Base-by-base conservation (phyloP, 2,888 invertebrate genomes). In the Boloria euphrosyne region DNA sequence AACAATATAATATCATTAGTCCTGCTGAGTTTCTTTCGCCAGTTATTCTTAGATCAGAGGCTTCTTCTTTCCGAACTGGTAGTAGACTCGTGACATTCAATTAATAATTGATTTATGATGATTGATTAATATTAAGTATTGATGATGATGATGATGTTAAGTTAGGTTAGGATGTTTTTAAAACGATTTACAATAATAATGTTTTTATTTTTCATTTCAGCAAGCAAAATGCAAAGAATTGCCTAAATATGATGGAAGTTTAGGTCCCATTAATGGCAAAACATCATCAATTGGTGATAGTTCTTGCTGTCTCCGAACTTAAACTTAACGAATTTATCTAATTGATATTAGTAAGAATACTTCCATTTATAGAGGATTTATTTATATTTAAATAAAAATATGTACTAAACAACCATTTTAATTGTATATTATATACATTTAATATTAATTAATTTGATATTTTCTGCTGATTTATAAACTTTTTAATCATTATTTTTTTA, bases 221-320 rank as follows among this genome's bases (percentile, higher is more conserved):
- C 97, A 97, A 94, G 97, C 97, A n/a, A 94, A 96, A 85, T 95
- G 95, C 90, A 96, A 96, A 90, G 97, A 96, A 86, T 85, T 96
- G 74, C 95, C 96, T 38, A 94, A 96, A 82, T 96, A 96, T 78
- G 96, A 96, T 76, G 93, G 94, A 58, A 95, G 94, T 78, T 89
- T 94, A 77, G 95, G 95, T 38, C 94, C 94, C 51, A 94, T 96
- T 76, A 95, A 95, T 77, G 95, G 95, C 47, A 94, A 95, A 80
- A 95, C 95, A 17, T 94, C 95, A 58, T 93, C 95, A 10, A 93
- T 95, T 49, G 94, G 94, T 65, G 95, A 95, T 77, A 92, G 93
- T 67, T 93, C 93, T 62, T 95, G 94, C 80, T 96, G 95, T 75
- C 80, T 85, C 27, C 89, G 90, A 62, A 85, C 79, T 74, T 83